Evolutionary conservation across 2,888 invertebrate genomes (phyloP), one percentile per base, ranked within the genome.

Genomic region (Ypsolopha scabrella): DNA sequence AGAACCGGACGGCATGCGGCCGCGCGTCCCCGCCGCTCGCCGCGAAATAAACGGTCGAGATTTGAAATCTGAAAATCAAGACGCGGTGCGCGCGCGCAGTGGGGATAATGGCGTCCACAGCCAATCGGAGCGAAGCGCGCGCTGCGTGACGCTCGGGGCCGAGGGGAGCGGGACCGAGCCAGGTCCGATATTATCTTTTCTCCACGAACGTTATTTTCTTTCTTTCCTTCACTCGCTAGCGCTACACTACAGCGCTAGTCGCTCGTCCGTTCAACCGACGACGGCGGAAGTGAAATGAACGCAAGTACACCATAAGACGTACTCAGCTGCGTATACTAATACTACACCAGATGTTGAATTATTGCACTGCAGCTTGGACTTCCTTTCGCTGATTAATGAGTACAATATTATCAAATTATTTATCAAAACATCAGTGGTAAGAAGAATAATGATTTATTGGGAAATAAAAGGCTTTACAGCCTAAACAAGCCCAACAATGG

Each of bases 21-120:
- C 80, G 76, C 70, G 67, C 79, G 64, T 70, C 65, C 58, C 72
- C 77, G 64, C 68, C 67, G 79, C 72, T 77, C 79, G 72, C 73
- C 70, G 72, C 73, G 77, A 82, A 87, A 86, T 87, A 87, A 86
- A 86, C 87, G 85, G 87, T 80, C 78, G 86, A 83, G 87, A 87
- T 87, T 87, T 87, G 69, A 87, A 87, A 86, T 85, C 81, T 80
- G 76, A 68, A 70, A 75, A 76, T 72, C 72, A 78, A 80, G 83
- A 83, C 85, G 82, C 82, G 75, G 82, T 76, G 80, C 78, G 74
- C 69, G 76, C 77, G 75, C 63, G 67, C 64, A 64, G 71, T 70
- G 65, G 68, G 57, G 59, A 53, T 56, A 57, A 55, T 63, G 59
- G 65, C 61, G 61, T 61, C 54, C 56, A 58, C 60, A 58, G 58